Evolutionary conservation across 1,140 invertebrate species (phyloP), one percentile per base, ranked within the genome.

Genomic region (Galleria mellonella): DNA sequence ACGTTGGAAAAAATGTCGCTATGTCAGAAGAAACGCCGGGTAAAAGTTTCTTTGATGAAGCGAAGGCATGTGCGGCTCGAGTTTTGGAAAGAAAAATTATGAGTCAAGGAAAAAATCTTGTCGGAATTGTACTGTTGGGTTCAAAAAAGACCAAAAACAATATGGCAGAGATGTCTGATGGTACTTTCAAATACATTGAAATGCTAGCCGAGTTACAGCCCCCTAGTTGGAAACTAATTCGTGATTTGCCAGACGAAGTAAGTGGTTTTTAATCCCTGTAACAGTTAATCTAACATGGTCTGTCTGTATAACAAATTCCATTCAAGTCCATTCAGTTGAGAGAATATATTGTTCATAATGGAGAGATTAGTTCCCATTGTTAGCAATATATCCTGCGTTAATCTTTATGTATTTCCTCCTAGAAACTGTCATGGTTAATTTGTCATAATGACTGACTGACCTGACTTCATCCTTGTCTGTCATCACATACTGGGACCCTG

Each of bases 81-180:
- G 73, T 87, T 13, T 75, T 86, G 32, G 86, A 87, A 50, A 51
- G 76, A 0, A 87, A 87, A 64, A 84, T 87, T 47, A 69, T 87
- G 45, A 83, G 71, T 30, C 71, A 78, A 55, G 68, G 64, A 0
- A 81, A 74, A 38, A 74, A 77, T 40, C 61, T 71, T 13, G 14
- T 87, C 15, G 76, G 73, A 9, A 48, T 87, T 9, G 64, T 86
- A 2, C 45, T 87, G 9, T 46, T 87, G 45, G 83, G 83, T 0
- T 68, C 77, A 0, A 77, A 82, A 39, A 71, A 76, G 44, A 72
- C 69, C 9, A 55, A 76, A 13, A 83, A 83, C 44, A 62, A 51
- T n/a, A 62, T 83, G 49, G 66, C 71, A 14, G 45, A 47, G 4
- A 40, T 70, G 33, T 54, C 51, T 17, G 47, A 44, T 17, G 70